Conservation (phyloP, 2,113 vertebrate genomes). For the Tetrax tetrax region DNA sequence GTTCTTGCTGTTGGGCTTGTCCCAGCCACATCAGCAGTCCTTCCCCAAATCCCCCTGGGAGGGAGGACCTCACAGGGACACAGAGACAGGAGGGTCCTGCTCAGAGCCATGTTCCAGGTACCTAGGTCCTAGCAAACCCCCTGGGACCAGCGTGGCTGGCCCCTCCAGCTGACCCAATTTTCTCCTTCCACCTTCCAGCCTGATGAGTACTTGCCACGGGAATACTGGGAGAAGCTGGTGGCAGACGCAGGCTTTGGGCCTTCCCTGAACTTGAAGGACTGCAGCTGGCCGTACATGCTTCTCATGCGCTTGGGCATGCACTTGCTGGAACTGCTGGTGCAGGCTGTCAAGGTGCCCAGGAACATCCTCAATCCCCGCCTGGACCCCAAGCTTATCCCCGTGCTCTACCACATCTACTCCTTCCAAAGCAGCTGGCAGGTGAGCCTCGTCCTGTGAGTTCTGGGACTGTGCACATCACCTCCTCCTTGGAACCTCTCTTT, state of each 20-base stretch:
- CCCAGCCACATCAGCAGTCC: not conserved
- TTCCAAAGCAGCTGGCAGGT: conserved; percentile 88
- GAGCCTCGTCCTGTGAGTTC: not conserved
- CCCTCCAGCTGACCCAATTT: not conserved
- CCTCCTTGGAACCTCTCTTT: fast-evolving
- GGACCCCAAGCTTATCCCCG: conserved; percentile 76
- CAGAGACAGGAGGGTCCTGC: not conserved
- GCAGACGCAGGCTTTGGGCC: conserved; percentile 68
- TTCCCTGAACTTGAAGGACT: conserved; percentile 64
- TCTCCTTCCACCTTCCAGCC: conserved; percentile 58
- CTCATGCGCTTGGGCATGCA: conserved; percentile 84
- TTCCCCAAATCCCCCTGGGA: not conserved
- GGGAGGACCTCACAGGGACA: not conserved
- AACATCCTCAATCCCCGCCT: conserved; percentile 65
- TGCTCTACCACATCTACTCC: conserved; percentile 93
- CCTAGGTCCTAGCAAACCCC: not conserved
- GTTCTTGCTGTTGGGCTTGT: not conserved
- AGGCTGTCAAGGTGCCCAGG: conserved; percentile 79
- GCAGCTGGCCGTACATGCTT: conserved; percentile 78
- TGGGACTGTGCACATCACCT: not conserved
- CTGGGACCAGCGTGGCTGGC: not conserved
- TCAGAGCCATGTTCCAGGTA: too few species aligned
- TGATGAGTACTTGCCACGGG: conserved; percentile 77
- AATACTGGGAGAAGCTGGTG: conserved; percentile 84
- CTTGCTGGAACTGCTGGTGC: conserved; percentile 89